These are phyloP conservation scores for Bubalus kerabau DNA, from an alignment of 2,113 vertebrate species.

Conservation along the genomic window DNA sequence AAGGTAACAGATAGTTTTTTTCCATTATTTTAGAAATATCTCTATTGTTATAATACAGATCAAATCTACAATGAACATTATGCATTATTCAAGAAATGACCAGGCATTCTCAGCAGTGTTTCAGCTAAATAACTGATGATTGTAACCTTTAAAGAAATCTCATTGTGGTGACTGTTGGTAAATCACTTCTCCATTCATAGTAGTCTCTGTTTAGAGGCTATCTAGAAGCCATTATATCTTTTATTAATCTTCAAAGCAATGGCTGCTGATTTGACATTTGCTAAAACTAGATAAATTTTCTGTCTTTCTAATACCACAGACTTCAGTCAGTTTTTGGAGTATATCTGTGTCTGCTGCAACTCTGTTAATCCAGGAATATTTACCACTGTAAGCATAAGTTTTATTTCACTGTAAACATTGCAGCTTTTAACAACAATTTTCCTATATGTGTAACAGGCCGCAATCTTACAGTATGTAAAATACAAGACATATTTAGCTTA, in stretches of 20 bases:
- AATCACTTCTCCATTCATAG: constrained; percentile 84
- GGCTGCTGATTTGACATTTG: constrained; percentile 81
- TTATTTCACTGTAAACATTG: constrained; percentile 61
- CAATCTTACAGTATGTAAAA: constrained; percentile 26
- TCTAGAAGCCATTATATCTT: constrained; percentile 82
- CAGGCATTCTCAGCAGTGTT: constrained; percentile 81
- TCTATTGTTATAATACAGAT: constrained; percentile 81
- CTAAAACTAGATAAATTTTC: constrained; percentile 79
- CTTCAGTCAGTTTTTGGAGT: constrained; percentile 63
- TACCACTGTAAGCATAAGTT: constrained; percentile 36
- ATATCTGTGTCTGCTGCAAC: constrained; percentile 32
- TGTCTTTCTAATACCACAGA: constrained; percentile 70
- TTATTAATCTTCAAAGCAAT: constrained; percentile 84
- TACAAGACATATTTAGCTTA: not conserved
- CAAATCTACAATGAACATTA: constrained; percentile 78
- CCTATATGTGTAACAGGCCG: not conserved
- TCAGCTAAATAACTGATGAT: constrained; percentile 90
- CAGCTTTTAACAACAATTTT: constrained; percentile 44
- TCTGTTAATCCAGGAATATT: constrained; percentile 55
- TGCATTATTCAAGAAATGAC: constrained; percentile 85
- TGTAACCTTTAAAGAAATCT: constrained; percentile 92
- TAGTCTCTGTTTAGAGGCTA: constrained; percentile 84
- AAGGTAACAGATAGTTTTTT: constrained; percentile 80
- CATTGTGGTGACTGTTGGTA: constrained; percentile 82
- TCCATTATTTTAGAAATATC: constrained; percentile 82